A percentile compares a stretch with the other conserved stretches of the same genome.
Evolutionary conservation across 2,888 invertebrate genomes (phyloP).

Genomic region (Sesia bembeciformis): DNA sequence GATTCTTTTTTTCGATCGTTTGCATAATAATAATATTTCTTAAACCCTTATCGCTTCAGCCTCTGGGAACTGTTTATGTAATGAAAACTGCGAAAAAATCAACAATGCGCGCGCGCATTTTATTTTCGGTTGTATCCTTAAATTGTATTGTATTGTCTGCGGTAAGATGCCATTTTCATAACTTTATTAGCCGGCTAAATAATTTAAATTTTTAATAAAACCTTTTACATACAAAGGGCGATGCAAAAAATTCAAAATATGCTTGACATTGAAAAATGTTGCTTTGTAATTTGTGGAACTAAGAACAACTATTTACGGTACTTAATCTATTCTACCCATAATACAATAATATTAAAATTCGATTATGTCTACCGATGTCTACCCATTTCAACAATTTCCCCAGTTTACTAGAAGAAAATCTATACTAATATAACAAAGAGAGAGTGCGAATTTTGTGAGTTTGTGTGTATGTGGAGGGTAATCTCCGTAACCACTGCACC

Average conservation of each 20-base stretch:
- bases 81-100: constrained; percentile 11
- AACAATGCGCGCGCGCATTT: constrained; percentile 8
- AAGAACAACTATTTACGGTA: neutral
- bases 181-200: neutral
- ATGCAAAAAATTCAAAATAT: no score
- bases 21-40: constrained; percentile 31
- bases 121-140: constrained; percentile 6
- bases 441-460: no score
- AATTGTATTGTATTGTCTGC: neutral
- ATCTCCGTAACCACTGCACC: no score
- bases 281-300: no score
- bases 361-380: no score
- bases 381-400: no score
- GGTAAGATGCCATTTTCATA: neutral
- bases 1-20: constrained; percentile 18
- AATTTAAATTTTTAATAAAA: neutral
- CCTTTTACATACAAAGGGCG: no score
- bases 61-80: constrained; percentile 11
- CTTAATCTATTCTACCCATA: neutral
- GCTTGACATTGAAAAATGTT: no score
- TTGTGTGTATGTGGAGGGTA: no score
- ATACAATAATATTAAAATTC: no score
- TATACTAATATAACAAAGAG: no score
- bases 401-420: no score
- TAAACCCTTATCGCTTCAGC: constrained; percentile 18